A percentile compares a stretch with the other conserved stretches of the same genome.
These are phyloP conservation scores for Lepus oiostolus DNA, from an alignment of 2,797 vertebrate genomes.

Conservation along the genomic window DNA sequence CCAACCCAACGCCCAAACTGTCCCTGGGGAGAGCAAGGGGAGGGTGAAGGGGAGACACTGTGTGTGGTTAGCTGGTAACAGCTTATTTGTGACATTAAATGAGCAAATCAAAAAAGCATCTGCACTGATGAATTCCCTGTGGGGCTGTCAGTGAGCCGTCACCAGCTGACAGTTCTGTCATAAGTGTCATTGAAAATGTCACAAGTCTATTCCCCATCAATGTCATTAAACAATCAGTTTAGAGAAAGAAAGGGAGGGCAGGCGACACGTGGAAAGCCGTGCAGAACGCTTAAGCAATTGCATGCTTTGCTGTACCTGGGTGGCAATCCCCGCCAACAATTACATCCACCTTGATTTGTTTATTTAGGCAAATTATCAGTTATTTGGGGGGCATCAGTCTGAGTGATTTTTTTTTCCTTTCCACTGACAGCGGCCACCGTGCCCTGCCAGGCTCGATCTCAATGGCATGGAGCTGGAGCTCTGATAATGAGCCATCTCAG, in stretches of 20 bases:
- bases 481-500: slow-evolving; percentile 61
- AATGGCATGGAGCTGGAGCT: background rate
- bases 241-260: slow-evolving; percentile 77
- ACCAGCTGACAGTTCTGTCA: slow-evolving; percentile 88
- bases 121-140: slow-evolving; percentile 90
- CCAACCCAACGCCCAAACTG: background rate
- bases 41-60: background rate
- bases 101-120: slow-evolving; percentile 87
- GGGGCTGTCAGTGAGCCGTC: slow-evolving; percentile 88
- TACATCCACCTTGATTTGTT: slow-evolving; percentile 83
- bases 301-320: slow-evolving; percentile 83
- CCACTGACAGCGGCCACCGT: background rate
- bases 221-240: slow-evolving; percentile 90
- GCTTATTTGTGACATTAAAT: slow-evolving; percentile 88
- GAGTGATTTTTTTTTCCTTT: slow-evolving; percentile 77
- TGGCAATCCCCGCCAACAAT: slow-evolving; percentile 79
- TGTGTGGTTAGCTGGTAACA: slow-evolving; percentile 71
- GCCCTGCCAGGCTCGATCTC: slow-evolving; percentile 38
- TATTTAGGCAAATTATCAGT: slow-evolving; percentile 86
- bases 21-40: background rate
- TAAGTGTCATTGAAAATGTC: slow-evolving; percentile 90
- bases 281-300: slow-evolving; percentile 85
- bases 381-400: slow-evolving; percentile 81
- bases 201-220: slow-evolving; percentile 89
- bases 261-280: background rate